Percentiles rank a stretch among this genome's conserved stretches.
phyloP scores from a whole-genome alignment of 2,797 vertebrate genomes.

The Masticophis lateralis region DNA sequence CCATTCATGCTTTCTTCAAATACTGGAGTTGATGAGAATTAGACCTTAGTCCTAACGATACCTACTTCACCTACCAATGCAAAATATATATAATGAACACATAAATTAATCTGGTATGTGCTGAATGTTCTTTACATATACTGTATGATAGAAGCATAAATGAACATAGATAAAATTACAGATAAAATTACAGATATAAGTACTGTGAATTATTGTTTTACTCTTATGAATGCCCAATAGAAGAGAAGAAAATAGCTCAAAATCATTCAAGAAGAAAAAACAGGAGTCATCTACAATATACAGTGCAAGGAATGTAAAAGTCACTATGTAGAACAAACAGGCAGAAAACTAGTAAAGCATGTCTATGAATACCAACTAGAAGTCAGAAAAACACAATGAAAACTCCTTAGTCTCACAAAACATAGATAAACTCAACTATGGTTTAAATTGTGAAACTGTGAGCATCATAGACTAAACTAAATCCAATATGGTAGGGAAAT shows the following conservation, averaged over 20 bases:
- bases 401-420: no score
- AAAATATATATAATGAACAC: neutral
- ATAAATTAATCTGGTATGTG: neutral
- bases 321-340: neutral
- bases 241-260: neutral
- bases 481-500: no score
- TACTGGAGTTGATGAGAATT: neutral
- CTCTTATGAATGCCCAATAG: neutral
- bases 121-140: neutral
- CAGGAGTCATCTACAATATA: neutral
- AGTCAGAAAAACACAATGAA: no score
- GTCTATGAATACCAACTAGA: no score
- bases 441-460: no score
- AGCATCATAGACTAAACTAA: no score
- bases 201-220: neutral
- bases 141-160: neutral
- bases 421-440: no score
- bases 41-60: neutral
- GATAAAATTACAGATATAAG: neutral
- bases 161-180: neutral
- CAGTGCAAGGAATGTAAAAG: neutral
- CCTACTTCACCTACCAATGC: neutral
- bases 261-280: neutral
- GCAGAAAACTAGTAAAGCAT: neutral
- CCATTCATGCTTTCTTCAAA: neutral